A percentile compares a stretch with the other conserved stretches of the same genome.
phyloP scores from a whole-genome alignment of 30 jellyfish, hydroid and myxozoan genomes.

The Turritopsis rubra region DNA sequence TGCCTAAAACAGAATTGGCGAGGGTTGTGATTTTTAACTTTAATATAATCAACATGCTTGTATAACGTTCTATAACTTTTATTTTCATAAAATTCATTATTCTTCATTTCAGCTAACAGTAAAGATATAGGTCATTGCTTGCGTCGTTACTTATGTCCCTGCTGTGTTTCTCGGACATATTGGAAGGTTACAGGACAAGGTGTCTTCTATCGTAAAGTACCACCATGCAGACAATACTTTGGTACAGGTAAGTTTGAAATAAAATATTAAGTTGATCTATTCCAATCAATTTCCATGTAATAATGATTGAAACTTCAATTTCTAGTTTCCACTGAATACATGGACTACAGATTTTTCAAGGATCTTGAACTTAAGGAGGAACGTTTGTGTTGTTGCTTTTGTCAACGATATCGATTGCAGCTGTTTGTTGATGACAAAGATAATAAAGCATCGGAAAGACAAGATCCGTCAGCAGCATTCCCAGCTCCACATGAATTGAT shows the following conservation, averaged over 20 bases:
- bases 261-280: too few species aligned
- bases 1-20: too few species aligned
- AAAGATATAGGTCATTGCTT: slow-evolving; percentile 63
- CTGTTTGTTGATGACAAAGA: slow-evolving; percentile 94
- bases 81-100: background rate
- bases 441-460: slow-evolving; percentile 71
- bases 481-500: slow-evolving; percentile 80
- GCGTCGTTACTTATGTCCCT: slow-evolving; percentile 67
- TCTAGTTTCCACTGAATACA: slow-evolving; percentile 92
- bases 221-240: slow-evolving; percentile 79
- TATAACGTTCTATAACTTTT: too few species aligned
- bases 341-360: slow-evolving; percentile 98
- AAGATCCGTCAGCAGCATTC: slow-evolving; percentile 58
- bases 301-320: too few species aligned
- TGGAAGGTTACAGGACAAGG: slow-evolving; percentile 99
- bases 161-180: slow-evolving; percentile 86
- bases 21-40: too few species aligned
- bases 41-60: too few species aligned
- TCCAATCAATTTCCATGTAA: too few species aligned
- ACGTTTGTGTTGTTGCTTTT: slow-evolving; percentile 81
- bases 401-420: slow-evolving; percentile 68
- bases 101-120: slow-evolving; percentile 60
- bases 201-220: slow-evolving; percentile 90
- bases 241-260: slow-evolving; percentile 77
- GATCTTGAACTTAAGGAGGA: slow-evolving; percentile 88